Conservation (phyloP, 2,888 invertebrate genomes). For the Octonoba sinensis region DNA sequence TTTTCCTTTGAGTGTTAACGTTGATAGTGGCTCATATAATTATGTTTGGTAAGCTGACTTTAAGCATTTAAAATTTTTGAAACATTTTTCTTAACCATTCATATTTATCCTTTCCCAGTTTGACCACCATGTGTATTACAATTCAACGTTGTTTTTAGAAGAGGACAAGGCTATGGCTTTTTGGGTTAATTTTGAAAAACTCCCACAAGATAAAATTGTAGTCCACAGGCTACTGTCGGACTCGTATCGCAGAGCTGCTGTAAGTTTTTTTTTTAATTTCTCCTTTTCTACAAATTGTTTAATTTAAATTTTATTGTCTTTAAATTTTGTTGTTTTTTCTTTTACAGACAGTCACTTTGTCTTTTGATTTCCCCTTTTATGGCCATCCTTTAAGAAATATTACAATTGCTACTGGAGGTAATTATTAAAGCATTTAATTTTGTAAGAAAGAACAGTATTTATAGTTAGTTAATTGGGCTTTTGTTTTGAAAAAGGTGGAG, state of each 20-base stretch:
- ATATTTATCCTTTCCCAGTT: slow-evolving; percentile 68
- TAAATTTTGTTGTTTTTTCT: slow-evolving; percentile 13
- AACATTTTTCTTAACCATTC: no score
- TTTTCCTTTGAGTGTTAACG: no score
- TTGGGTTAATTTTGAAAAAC: slow-evolving; percentile 80
- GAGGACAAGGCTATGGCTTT: slow-evolving; percentile 75
- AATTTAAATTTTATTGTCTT: background rate
- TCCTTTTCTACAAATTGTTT: background rate
- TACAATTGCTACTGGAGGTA: slow-evolving; percentile 93
- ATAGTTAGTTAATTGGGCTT: no score
- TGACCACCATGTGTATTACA: slow-evolving; percentile 85
- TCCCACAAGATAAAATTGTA: slow-evolving; percentile 74
- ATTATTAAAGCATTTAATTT: slow-evolving; percentile 1
- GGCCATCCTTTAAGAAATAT: slow-evolving; percentile 89
- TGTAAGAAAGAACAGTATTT: slow-evolving; percentile 10
- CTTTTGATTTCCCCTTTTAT: slow-evolving; percentile 95
- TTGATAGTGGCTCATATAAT: no score
- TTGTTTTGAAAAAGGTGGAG: no score
- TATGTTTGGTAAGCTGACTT: no score
- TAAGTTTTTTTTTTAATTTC: slow-evolving; percentile 73
- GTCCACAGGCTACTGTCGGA: slow-evolving; percentile 82
- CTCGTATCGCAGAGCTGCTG: slow-evolving; percentile 87
- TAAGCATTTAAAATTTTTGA: no score
- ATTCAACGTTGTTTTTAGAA: slow-evolving; percentile 79
- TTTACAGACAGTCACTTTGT: slow-evolving; percentile 79